Evolutionary conservation across 2,888 invertebrate genomes (phyloP), one percentile per base, ranked within the genome.

Genomic region (Catonia carolina): DNA sequence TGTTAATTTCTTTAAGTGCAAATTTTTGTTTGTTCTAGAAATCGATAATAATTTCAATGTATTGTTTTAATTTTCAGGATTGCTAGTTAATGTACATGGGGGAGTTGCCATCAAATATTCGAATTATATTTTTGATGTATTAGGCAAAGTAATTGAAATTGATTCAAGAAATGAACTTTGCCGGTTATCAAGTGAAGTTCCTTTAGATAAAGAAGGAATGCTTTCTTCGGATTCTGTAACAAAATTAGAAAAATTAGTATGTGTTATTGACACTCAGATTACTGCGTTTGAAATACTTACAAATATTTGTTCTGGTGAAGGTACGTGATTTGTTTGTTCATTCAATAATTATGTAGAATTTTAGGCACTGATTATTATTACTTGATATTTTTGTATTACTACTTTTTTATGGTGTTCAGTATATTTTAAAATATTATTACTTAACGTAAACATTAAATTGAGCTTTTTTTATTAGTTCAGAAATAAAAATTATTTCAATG

Each of bases 281-380:
- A 58, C 42, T 39, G 54, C 54, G 10, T 35, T 58, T 31, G 58
- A 58, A 50, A 58, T 48, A 14, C 27, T 58, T 23, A 42, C 58
- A 12, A 58, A 58, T 49, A 49, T 58, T 1, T 50, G 42, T 45
- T 22, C 58, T 3, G 49, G 54, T 42, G 53, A 58, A 54, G 58
- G 58, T 58, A 51, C 27, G 18, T 18, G 2, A 10, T 15, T n/a
- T n/a, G n/a, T 33, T 33, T 10, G 35, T 14, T 14, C 14, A 7
- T 10, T 41, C 7, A 8, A 41, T 41, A 14, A 14, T 8, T 41
- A 7, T 12, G 14, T 14, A 41, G 12, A 41, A 41, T 41, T 12
- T 10, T 7, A 12, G 14, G 7, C 8, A 18, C n/a, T 6, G 4
- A 18, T 15, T 45, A 5, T 6, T 45, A 22, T 47, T 53, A 55